Evolutionary conservation across 2,113 vertebrate genomes (phyloP), one percentile per base, ranked within the genome.

Genomic region (Tympanuchus pallidicinctus): DNA sequence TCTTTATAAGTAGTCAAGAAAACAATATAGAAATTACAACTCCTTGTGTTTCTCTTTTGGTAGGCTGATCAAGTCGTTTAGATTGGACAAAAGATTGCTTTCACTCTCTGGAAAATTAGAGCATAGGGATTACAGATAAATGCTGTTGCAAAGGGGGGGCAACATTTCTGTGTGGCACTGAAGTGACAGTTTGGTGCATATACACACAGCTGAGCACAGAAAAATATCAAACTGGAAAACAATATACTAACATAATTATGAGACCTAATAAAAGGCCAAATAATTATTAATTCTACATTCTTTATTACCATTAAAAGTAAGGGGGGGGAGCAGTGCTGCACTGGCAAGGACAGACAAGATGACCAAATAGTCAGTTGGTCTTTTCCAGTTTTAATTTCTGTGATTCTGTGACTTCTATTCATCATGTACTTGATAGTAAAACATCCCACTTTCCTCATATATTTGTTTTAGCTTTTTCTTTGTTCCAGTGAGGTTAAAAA

Each of bases 301-400:
- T 92, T 72, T 82, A 61, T 82, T 95, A 25, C 30, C 54, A 42
- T 86, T 93, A 81, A 85, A 75, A 88, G 57, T 82, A 76, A 27
- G 0, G 0, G 57, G 57, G 17, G 79, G 69, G 71, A 94, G 10
- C 10, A 28, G 56, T 66, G 13, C 34, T 70, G 45, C 34, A 38
- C 47, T 90, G 83, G 20, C 50, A 67, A 8, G 28, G 27, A 63
- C n/a, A 77, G 54, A 60, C 38, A 77, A 84, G 43, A 67, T 89
- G 92, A 89, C 61, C 64, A 70, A 89, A 89, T 48, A 93, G 34
- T 56, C 5, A 3, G 48, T 42, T 34, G 48, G 50, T 48, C 34
- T 83, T 75, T 88, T 88, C 73, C 82, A 96, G 66, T 48, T 96
- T 82, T 87, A 90, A 36, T 91, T 93, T 90, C 60, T 95, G 48